Evolutionary conservation across 1,140 invertebrate genomes (phyloP).

Genomic region (Trichonephila inaurata): DNA sequence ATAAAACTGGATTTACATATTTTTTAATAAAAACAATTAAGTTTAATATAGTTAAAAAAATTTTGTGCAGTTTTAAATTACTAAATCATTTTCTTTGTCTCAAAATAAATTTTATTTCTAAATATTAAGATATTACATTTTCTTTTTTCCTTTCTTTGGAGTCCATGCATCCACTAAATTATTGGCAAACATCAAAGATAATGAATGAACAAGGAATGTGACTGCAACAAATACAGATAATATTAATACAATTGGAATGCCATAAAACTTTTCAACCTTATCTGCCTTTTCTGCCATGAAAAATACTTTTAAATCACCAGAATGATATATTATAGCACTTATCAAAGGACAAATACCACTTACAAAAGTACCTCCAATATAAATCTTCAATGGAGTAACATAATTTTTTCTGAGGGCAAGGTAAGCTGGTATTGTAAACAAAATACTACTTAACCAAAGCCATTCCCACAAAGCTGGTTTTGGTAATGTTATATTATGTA

Average conservation of each 20-base stretch:
- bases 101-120: no score
- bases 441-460: conserved; percentile 92
- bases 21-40: no score
- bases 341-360: conserved; percentile 80
- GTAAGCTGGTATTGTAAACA: conserved; percentile 91
- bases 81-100: no score
- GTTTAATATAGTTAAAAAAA: no score
- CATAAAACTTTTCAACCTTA: conserved; percentile 55
- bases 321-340: conserved; percentile 49
- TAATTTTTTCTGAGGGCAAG: conserved; percentile 92
- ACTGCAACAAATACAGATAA: conserved; percentile 50
- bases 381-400: conserved; percentile 87
- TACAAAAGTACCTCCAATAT: conserved; percentile 89
- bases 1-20: no score
- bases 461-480: conserved; percentile 96
- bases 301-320: conserved; percentile 53
- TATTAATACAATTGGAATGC: conserved; percentile 54
- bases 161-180: conserved; percentile 67
- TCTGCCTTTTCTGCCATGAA: background rate
- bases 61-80: no score
- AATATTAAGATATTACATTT: conserved; percentile 12
- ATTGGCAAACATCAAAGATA: conserved; percentile 60
- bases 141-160: conserved; percentile 70
- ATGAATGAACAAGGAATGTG: conserved; percentile 57
- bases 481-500: conserved; percentile 95